These are phyloP conservation scores for Nannoperca obscura DNA, from an alignment of 2,797 vertebrate genomes.

Conservation along the genomic window DNA sequence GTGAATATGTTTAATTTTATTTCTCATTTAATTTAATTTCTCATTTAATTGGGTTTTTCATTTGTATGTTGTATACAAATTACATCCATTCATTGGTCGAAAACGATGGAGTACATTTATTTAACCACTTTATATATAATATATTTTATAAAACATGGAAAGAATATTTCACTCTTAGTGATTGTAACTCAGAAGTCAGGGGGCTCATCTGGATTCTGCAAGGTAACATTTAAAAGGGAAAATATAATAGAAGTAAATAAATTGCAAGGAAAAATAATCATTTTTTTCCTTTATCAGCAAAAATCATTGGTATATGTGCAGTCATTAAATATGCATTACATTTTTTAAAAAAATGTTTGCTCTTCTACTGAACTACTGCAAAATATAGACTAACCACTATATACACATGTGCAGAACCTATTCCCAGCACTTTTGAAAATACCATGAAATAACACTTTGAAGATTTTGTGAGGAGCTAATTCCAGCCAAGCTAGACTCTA, in stretches of 20 bases:
- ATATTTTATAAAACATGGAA: not conserved
- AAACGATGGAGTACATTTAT: not conserved
- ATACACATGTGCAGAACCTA: slow-evolving; percentile 1
- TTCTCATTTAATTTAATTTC: no score
- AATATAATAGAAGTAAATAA: slow-evolving; percentile 16
- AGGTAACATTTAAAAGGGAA: slow-evolving; percentile 9
- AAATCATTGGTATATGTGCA: slow-evolving; percentile 11
- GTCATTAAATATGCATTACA: slow-evolving; percentile 39
- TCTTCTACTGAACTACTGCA: not conserved
- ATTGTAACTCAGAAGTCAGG: no score
- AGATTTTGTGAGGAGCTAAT: slow-evolving; percentile 30
- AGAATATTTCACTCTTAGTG: not conserved
- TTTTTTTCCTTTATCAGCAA: slow-evolving; percentile 19
- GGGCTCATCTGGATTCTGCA: not conserved
- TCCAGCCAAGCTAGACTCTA: slow-evolving; percentile 15
- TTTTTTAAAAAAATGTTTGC: slow-evolving; percentile 3
- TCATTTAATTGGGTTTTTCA: not conserved
- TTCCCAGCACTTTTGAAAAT: slow-evolving; percentile 14
- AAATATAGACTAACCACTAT: slow-evolving; percentile 13
- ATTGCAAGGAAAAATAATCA: not conserved
- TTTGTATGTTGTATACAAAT: not conserved
- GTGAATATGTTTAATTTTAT: no score
- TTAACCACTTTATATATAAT: not conserved
- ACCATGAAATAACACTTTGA: slow-evolving; percentile 12
- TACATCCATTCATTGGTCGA: not conserved